A percentile compares a stretch with the other conserved stretches of the same genome.
Conservation (phyloP, 2,113 vertebrate genomes). For the Larimichthys crocea region DNA sequence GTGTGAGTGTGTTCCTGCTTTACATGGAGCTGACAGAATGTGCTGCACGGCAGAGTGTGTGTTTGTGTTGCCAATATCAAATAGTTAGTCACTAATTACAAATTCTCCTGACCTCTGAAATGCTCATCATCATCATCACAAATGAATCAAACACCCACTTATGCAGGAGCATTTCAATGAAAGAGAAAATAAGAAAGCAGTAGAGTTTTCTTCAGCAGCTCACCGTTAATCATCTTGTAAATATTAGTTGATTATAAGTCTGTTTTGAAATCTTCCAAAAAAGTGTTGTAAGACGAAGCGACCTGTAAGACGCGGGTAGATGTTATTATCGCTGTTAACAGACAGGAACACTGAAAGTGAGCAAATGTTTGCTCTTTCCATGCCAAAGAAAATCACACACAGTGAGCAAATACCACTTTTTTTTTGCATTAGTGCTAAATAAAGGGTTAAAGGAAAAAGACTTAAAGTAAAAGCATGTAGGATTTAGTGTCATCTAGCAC, state of each 20-base stretch:
- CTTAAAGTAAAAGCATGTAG: too few species aligned
- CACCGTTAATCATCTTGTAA: neutral
- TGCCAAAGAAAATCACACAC: neutral
- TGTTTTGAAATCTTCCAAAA: neutral
- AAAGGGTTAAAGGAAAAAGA: too few species aligned
- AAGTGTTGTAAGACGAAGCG: neutral
- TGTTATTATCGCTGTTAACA: neutral
- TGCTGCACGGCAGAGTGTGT: neutral
- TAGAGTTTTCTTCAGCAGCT: neutral
- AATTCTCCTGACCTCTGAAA: constrained; percentile 12
- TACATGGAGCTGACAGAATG: constrained; percentile 41
- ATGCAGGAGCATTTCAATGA: neutral
- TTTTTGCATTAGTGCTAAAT: neutral
- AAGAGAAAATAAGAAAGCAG: neutral
- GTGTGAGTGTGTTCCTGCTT: constrained; percentile 27
- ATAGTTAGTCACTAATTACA: constrained; percentile 15
- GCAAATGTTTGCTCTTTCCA: neutral
- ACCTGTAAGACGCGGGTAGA: neutral
- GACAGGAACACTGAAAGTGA: neutral
- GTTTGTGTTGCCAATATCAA: constrained; percentile 26
- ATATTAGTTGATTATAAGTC: neutral
- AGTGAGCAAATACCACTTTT: neutral
- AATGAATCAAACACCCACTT: constrained; percentile 17
- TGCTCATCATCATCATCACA: neutral
- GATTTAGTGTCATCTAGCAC: too few species aligned